Conservation (phyloP, 92 coral and sea anemone genomes). For the Zoanthus sociatus region DNA sequence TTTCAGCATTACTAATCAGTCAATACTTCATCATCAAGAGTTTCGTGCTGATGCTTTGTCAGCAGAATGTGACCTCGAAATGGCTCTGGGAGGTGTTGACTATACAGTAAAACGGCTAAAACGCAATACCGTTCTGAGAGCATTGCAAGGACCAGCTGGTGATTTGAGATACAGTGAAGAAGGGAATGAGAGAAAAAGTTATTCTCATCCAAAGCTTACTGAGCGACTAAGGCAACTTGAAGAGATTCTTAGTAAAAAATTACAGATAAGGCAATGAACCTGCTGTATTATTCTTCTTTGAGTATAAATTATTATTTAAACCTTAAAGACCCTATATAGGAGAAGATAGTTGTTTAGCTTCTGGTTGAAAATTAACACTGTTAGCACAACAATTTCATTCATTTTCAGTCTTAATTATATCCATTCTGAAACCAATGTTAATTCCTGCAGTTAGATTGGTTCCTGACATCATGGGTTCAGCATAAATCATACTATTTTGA, state of each 20-base stretch:
- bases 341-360: too few species aligned
- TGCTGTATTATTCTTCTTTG: background rate
- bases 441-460: too few species aligned
- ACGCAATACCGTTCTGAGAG: constrained; percentile 72
- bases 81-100: constrained; percentile 85
- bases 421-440: too few species aligned
- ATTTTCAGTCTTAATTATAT: too few species aligned
- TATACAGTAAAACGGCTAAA: constrained; percentile 75
- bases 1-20: constrained; percentile 57
- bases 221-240: constrained; percentile 86
- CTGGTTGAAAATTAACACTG: too few species aligned
- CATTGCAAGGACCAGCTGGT: constrained; percentile 71
- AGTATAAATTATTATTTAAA: too few species aligned
- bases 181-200: constrained; percentile 75
- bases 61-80: constrained; percentile 72
- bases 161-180: constrained; percentile 66
- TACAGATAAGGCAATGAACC: constrained; percentile 36
- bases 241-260: constrained; percentile 66
- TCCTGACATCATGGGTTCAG: too few species aligned
- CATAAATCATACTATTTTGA: too few species aligned
- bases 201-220: constrained; percentile 85
- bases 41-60: constrained; percentile 83
- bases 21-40: constrained; percentile 76
- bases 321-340: too few species aligned
- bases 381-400: too few species aligned